Conservation (phyloP, 2,113 vertebrate genomes). For the Amazona vittata region DNA sequence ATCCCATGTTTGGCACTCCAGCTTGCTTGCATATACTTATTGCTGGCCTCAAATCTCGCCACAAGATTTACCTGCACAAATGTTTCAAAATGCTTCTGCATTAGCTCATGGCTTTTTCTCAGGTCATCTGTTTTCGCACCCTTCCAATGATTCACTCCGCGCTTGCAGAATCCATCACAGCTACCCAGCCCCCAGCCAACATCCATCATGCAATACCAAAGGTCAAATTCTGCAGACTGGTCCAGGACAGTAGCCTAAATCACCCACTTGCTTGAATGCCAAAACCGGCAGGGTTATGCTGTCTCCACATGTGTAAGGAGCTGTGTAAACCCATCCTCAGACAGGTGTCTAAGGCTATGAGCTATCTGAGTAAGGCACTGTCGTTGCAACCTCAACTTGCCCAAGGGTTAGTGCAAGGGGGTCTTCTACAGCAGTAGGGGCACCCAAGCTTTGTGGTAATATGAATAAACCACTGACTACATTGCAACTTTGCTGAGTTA, state of each 20-base stretch:
- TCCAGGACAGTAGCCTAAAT: fast-evolving
- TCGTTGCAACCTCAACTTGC: not conserved
- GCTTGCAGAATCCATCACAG: not conserved
- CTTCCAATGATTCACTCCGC: not conserved
- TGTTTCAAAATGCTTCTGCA: not conserved
- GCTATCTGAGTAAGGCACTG: not conserved
- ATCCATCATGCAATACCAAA: not conserved
- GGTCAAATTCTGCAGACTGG: not conserved
- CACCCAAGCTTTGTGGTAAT: not conserved
- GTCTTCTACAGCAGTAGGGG: fast-evolving
- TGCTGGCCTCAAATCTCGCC: not conserved
- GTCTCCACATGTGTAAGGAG: not conserved
- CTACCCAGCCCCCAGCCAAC: not conserved
- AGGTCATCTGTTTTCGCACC: not conserved
- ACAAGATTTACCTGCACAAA: not conserved
- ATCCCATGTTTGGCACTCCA: not conserved
- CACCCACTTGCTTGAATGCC: not conserved
- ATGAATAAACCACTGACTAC: fast-evolving
- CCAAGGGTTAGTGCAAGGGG: not conserved
- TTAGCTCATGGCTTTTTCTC: not conserved
- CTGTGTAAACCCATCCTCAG: not conserved
- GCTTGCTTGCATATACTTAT: not conserved
- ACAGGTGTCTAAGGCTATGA: not conserved
- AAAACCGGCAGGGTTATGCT: not conserved
- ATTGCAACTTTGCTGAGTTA: not conserved